A percentile compares a stretch with the other conserved stretches of the same genome.
phyloP scores from a whole-genome alignment of 2,888 invertebrate genomes.

The Hesperia comma region DNA sequence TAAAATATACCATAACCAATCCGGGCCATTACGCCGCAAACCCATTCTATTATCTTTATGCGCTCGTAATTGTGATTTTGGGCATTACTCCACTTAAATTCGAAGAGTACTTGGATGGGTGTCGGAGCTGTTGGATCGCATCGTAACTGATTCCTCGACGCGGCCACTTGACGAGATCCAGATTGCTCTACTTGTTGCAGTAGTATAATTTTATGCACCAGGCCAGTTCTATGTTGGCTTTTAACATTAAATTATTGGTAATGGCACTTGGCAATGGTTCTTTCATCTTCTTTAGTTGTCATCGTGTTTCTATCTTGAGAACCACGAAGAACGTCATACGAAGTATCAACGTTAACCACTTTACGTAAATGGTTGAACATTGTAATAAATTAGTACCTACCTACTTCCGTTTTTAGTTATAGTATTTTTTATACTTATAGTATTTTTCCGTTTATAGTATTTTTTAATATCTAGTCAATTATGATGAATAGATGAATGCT shows the following conservation, averaged over 20 bases:
- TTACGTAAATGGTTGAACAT: too few species aligned
- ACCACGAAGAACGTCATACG: too few species aligned
- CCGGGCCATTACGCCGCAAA: constrained; percentile 49
- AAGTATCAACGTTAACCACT: too few species aligned
- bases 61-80: constrained; percentile 42
- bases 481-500: too few species aligned
- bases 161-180: constrained; percentile 21
- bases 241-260: background rate
- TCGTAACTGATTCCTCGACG: constrained; percentile 3
- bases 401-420: too few species aligned
- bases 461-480: too few species aligned
- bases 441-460: too few species aligned
- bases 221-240: constrained; percentile 10
- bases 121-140: constrained; percentile 1
- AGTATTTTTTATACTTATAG: too few species aligned
- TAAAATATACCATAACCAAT: constrained; percentile 64
- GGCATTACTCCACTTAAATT: constrained; percentile 22
- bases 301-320: too few species aligned
- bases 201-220: constrained; percentile 9
- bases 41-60: constrained; percentile 41
- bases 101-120: constrained; percentile 6
- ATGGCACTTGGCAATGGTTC: background rate
- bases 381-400: too few species aligned
- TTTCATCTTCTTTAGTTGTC: too few species aligned
- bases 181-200: constrained; percentile 22